Percentiles rank a stretch among this genome's conserved stretches.
Evolutionary conservation across 2,113 vertebrate species (phyloP).

Genomic region (Sardina pilchardus): DNA sequence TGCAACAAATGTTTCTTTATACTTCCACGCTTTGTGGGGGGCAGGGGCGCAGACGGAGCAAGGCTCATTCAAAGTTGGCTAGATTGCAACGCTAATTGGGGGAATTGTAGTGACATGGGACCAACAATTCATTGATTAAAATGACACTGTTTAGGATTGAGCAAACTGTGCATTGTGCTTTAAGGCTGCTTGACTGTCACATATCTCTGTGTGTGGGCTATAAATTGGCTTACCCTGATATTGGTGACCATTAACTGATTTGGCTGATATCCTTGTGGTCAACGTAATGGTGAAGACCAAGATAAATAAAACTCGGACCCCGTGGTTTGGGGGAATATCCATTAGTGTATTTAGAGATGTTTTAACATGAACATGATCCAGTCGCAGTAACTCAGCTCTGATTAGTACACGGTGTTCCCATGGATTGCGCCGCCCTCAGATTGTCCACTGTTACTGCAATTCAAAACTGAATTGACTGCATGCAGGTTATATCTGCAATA

Average conservation of each 20-base stretch:
- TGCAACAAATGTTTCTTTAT: not conserved
- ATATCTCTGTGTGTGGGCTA: not conserved
- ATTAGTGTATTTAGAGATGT: not conserved
- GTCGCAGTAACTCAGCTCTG: not conserved
- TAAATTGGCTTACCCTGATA: not conserved
- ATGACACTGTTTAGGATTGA: not conserved
- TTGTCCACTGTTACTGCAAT: not conserved
- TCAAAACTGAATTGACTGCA: not conserved
- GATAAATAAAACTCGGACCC: not conserved
- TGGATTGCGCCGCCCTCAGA: not conserved
- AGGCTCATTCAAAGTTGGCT: not conserved
- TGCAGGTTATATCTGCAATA: not conserved
- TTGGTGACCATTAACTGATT: not conserved
- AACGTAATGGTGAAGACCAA: not conserved
- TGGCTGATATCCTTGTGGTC: not conserved
- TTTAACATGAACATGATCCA: not conserved
- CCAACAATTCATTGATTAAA: not conserved
- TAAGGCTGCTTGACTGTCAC: not conserved
- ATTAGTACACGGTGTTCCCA: constrained; percentile 4
- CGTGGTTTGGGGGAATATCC: not conserved
- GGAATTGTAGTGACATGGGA: not conserved
- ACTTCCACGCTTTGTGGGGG: not conserved
- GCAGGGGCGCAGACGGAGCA: not conserved
- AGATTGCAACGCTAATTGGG: not conserved
- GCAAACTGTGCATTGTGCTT: not conserved